These are phyloP conservation scores for Brachyopa scutellaris DNA, from an alignment of 2,888 invertebrate genomes.

Conservation along the genomic window DNA sequence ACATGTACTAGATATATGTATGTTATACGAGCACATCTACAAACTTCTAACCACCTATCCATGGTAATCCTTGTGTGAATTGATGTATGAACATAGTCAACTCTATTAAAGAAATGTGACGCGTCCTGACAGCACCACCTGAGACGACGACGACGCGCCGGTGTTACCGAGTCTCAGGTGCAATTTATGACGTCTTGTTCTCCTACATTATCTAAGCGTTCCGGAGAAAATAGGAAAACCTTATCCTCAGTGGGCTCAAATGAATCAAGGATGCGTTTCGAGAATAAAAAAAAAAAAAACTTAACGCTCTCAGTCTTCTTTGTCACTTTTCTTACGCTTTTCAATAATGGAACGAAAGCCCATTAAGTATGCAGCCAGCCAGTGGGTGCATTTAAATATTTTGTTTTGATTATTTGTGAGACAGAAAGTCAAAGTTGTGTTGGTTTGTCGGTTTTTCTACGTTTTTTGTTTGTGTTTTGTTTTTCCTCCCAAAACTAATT, in stretches of 20 bases:
- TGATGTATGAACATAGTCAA: slow-evolving; percentile 31
- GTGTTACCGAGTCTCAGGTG: slow-evolving; percentile 27
- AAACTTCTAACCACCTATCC: too few relatives aligned
- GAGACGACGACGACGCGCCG: too few relatives aligned
- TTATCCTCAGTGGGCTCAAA: slow-evolving; percentile 31
- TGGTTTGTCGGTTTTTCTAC: not conserved
- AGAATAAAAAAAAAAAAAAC: not conserved
- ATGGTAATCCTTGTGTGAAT: not conserved
- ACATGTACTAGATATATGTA: not conserved
- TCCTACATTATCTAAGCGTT: slow-evolving; percentile 17
- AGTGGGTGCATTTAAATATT: slow-evolving; percentile 23
- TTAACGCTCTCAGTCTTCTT: too few relatives aligned
- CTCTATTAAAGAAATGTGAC: slow-evolving; percentile 36
- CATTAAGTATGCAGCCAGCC: slow-evolving; percentile 41
- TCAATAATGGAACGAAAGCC: not conserved
- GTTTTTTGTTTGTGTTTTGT: not conserved
- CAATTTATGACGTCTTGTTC: slow-evolving; percentile 26
- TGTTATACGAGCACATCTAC: too few relatives aligned
- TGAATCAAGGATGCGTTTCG: slow-evolving; percentile 25
- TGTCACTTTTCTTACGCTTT: not conserved
- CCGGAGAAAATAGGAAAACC: slow-evolving; percentile 23
- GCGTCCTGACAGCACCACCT: slow-evolving; percentile 12
- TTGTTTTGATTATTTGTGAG: not conserved
- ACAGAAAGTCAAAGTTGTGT: slow-evolving; percentile 19
- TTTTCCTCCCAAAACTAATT: slow-evolving; percentile 32